Base-by-base conservation (phyloP, 1,140 invertebrate species). In the Zaprionus vittiger region DNA sequence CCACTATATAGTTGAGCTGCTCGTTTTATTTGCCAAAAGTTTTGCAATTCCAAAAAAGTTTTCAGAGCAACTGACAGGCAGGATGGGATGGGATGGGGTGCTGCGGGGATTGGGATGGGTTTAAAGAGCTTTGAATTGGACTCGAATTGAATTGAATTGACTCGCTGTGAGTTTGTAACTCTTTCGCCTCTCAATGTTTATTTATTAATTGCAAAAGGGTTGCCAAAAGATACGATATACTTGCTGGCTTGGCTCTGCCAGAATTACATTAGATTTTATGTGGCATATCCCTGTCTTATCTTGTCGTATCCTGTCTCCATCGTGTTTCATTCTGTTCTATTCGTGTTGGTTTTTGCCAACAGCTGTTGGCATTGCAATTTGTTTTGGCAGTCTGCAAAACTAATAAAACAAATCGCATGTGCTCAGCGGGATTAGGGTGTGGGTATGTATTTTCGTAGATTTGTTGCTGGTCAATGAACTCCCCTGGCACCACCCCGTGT, bases 371-470 rank as follows among this genome's bases (percentile, higher is more conserved):
- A 68, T 62, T 76, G 69, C 69, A 73, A 80, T 82, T 87, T 79
- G 71, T 87, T 83, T 69, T 74, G 69, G 55, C 63, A 77, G 59
- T 34, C 28, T 15, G 26, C 49, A 80, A 87, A 83, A 86, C 84
- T 89, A 89, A 86, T 86, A 86, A 89, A 86, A 86, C 84, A 86
- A 89, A 86, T 89, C 84, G 80, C 83, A 86, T 89, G 84, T 89
- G 82, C 82, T 47, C 41, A 47, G 41, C 41, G 3, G 41, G 41
- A 47, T 47, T 73, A 34, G 64, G 11, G 80, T 82, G 69, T 77
- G 62, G 62, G 62, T 66, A 62, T 66, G 20, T 22, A 2, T 66
- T 57, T 65, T 24, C 26, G 31, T 81, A 62, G 75, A 84, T 85
- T 74, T 76, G 75, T 79, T 75, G n/a, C 69, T 77, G 83, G 84